Evolutionary conservation across 2,888 invertebrate species (phyloP), one percentile per base, ranked within the genome.

Genomic region (Eulithis prunata): DNA sequence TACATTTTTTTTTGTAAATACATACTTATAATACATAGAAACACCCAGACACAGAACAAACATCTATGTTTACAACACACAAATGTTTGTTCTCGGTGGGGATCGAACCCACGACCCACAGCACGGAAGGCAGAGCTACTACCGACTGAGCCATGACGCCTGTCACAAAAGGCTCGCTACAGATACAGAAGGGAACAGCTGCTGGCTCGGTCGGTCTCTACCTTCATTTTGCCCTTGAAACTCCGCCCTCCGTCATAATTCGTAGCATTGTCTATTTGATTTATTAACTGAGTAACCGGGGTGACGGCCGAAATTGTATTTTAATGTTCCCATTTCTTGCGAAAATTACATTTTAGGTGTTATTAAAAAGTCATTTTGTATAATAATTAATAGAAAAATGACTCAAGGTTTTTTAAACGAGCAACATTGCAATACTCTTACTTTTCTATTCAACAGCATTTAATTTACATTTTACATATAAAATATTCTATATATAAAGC

Each of bases 211-310:
- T 5, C 41, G 41, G 8, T 11, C 41, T 41, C 41, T 41, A 8
- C 10, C 8, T 49, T 49, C 54, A 62, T 71, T 73, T 65, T 57
- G 63, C 62, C 10, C 69, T 60, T 63, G 64, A 58, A 61, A 65
- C 64, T 67, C 67, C 71, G 63, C 61, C 68, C 70, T 47, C 56
- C 52, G 62, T 38, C 61, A 66, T 72, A 70, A 69, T 59, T 69
- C 52, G 64, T 51, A 54, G 62, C 71, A 68, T 66, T 70, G 71
- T 71, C 70, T 67, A 57, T 67, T 69, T 70, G 70, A 72, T 72
- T 68, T 72, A 72, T 68, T 70, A 64, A 67, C 64, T 61, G 63
- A 64, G 58, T 55, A 61, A 64, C 69, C 57, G 41, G 62, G 49
- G 21, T 57, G 67, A 68, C 68, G 61, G 57, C 54, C 60, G 49